A percentile compares a stretch with the other conserved stretches of the same genome.
Evolutionary conservation across 1,140 invertebrate species (phyloP).

Genomic region (Zaprionus kolodkinae): DNA sequence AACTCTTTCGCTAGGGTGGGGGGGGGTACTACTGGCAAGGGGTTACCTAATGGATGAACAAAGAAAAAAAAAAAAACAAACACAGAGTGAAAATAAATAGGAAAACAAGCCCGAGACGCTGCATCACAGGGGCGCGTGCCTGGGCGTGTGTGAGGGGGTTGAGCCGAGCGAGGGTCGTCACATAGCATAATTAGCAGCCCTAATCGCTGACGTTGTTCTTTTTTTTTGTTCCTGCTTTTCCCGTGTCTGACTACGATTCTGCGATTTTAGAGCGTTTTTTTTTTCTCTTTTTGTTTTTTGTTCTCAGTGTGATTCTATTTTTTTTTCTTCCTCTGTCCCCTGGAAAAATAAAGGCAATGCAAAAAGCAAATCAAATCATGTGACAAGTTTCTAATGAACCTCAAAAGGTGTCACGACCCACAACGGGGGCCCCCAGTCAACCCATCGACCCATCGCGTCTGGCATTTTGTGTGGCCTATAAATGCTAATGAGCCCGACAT

Average conservation of each 20-base stretch:
- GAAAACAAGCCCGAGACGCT: slow-evolving; percentile 17
- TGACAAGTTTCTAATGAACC: slow-evolving; percentile 81
- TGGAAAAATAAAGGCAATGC: not conserved
- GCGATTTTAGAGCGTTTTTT: slow-evolving; percentile 10
- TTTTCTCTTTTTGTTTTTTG: slow-evolving; percentile 24
- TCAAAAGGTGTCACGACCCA: slow-evolving; percentile 55
- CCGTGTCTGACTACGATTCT: not conserved
- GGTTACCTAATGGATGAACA: slow-evolving; percentile 12
- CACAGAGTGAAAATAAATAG: slow-evolving; percentile 25
- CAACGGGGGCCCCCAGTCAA: not conserved
- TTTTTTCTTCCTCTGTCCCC: not conserved
- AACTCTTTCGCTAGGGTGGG: slow-evolving; percentile 10
- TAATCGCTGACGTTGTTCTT: slow-evolving; percentile 46
- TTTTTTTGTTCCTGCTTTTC: slow-evolving; percentile 11
- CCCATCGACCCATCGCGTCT: slow-evolving; percentile 27
- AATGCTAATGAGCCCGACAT: slow-evolving; percentile 73
- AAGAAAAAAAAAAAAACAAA: slow-evolving; percentile 4
- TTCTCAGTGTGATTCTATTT: not conserved
- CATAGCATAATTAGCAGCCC: slow-evolving; percentile 77
- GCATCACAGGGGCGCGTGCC: slow-evolving; percentile 58
- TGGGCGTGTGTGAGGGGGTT: slow-evolving; percentile 56
- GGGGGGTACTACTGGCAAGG: slow-evolving; percentile 1
- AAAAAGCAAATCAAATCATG: slow-evolving; percentile 72
- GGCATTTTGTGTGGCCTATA: slow-evolving; percentile 76
- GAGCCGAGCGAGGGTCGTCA: slow-evolving; percentile 39